Evolutionary conservation across 2,113 vertebrate genomes (phyloP).

Genomic region (Thunnus maccoyii): DNA sequence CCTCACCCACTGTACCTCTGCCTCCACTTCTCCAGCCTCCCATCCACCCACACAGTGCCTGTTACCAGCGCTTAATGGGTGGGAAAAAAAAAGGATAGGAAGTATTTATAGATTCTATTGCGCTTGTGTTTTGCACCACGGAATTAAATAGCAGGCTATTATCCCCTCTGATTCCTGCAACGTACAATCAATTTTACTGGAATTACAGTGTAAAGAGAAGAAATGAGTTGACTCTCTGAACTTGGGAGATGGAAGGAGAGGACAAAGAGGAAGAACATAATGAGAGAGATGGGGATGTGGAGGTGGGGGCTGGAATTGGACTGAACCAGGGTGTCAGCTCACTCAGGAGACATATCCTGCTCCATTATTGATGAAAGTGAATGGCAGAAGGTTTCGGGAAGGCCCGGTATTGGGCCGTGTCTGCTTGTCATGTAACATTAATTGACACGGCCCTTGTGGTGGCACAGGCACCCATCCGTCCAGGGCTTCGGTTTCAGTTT

Average conservation of each 20-base stretch:
- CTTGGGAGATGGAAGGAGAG: not conserved
- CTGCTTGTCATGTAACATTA: slow-evolving; percentile 73
- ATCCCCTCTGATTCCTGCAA: slow-evolving; percentile 38
- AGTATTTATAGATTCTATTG: slow-evolving; percentile 69
- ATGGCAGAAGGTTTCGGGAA: slow-evolving; percentile 61
- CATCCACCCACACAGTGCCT: slow-evolving; percentile 63
- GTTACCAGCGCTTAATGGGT: slow-evolving; percentile 53
- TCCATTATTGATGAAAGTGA: slow-evolving; percentile 80
- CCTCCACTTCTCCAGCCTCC: slow-evolving; percentile 48
- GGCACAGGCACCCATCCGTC: slow-evolving; percentile 43
- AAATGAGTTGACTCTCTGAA: slow-evolving; percentile 41
- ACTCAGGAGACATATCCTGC: slow-evolving; percentile 40
- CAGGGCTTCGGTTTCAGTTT: slow-evolving; percentile 67
- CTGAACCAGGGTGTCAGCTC: slow-evolving; percentile 39
- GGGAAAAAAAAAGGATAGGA: slow-evolving; percentile 36
- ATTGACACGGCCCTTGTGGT: slow-evolving; percentile 66
- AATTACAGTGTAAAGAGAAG: slow-evolving; percentile 37
- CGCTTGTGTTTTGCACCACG: slow-evolving; percentile 45
- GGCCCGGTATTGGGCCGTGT: slow-evolving; percentile 50
- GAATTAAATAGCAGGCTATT: slow-evolving; percentile 61
- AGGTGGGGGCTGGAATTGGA: not conserved
- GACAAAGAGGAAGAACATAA: slow-evolving; percentile 35
- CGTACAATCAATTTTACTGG: slow-evolving; percentile 51
- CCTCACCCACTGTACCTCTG: slow-evolving; percentile 42
- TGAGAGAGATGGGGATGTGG: slow-evolving; percentile 4